Evolutionary conservation across 2,113 vertebrate species (phyloP).

Genomic region (Lota lota): DNA sequence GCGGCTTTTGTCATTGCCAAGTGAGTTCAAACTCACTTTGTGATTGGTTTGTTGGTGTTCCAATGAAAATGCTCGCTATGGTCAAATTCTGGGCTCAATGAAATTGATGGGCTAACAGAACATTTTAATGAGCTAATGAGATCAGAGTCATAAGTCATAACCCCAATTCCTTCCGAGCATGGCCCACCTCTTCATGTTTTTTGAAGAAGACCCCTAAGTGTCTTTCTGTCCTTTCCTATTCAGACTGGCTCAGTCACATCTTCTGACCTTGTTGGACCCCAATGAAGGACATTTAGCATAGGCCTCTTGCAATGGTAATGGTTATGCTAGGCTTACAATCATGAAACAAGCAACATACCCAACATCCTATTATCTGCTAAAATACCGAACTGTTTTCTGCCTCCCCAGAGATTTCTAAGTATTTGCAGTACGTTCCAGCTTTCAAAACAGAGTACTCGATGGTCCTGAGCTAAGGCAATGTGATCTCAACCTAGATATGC

Average conservation of each 20-base stretch:
- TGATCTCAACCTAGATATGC: constrained; percentile 1
- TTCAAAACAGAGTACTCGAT: constrained; percentile 15
- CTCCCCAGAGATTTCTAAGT: constrained; percentile 14
- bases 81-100: too few species aligned
- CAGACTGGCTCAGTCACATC: constrained; percentile 27
- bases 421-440: constrained; percentile 9
- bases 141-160: not conserved
- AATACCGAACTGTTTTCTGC: constrained; percentile 34
- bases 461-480: constrained; percentile 6
- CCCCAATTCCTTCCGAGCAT: not conserved
- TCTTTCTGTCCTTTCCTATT: constrained; percentile 29
- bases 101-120: too few species aligned
- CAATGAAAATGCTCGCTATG: too few species aligned
- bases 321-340: constrained; percentile 17
- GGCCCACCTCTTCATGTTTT: not conserved
- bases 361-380: constrained; percentile 11
- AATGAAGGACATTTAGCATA: constrained; percentile 45
- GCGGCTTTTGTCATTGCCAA: too few species aligned
- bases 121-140: too few species aligned
- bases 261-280: constrained; percentile 33
- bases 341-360: constrained; percentile 22
- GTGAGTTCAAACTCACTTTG: too few species aligned
- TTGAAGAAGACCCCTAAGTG: constrained; percentile 20
- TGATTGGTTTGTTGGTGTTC: too few species aligned
- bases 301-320: constrained; percentile 26